Base-by-base conservation (phyloP, 2,888 invertebrate species). In the Pseudococcus longispinus region DNA sequence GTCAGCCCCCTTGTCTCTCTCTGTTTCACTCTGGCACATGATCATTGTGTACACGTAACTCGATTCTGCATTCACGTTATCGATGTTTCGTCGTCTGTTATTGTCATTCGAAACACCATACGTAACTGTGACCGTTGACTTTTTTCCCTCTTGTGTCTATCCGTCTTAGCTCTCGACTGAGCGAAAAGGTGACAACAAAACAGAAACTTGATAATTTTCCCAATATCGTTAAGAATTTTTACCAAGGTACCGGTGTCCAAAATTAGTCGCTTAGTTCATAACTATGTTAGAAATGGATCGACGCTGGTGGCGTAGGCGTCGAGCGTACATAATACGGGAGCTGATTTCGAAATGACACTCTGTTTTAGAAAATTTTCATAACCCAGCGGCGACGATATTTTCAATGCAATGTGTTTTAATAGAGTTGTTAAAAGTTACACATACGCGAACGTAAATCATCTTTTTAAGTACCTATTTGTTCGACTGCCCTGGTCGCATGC, bases 221-320 rank as follows among this genome's bases (percentile, higher is more conserved):
- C 60, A 60, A 23, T 60, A 60, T 23, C 70, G 70, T 18, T 15
- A 29, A 6, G 18, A 70, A 70, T 70, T 70, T 70, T 29, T 5
- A 18, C 29, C 15, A 11, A 60, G 5, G 15, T 18, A 70, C 18
- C 29, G 70, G 26, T 70, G 18, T 70, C 70, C 70, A 70, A 70
- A 70, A 70, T 70, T 70, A 70, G 70, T 70, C 29, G 70, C 70
- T 70, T 70, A 29, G 70, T 70, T 70, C 26, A 70, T 70, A 70
- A 37, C 37, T 4, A 37, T 8, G 70, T 70, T 8, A 15, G 70
- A 70, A 70, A 70, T 70, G 37, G 32, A 32, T 37, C 37, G 37
- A 37, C 9, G 37, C 37, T 70, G 29, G 70, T 70, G 29, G 29
- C 70, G 70, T 70, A 70, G 70, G 70, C 29, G 70, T 37, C 18